Percentiles rank a stretch among this genome's conserved stretches.
phyloP scores from a whole-genome alignment of 2,888 invertebrate genomes.

The Chrysolina oricalcia region DNA sequence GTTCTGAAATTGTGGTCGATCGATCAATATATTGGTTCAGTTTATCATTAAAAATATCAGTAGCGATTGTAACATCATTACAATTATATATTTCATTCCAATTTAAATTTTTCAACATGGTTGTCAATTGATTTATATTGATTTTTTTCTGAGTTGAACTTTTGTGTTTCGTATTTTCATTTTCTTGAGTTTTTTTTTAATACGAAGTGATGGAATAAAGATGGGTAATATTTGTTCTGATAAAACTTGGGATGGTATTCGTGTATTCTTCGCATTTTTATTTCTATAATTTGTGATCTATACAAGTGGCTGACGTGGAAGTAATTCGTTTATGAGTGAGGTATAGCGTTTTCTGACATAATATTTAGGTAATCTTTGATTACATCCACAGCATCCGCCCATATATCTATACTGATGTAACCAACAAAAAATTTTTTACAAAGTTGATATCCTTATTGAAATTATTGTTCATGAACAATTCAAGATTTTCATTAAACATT shows the following conservation, averaged over 20 bases:
- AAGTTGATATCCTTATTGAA: not conserved
- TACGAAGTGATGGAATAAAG: no score
- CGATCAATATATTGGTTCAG: no score
- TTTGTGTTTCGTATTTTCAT: no score
- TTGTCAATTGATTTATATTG: no score
- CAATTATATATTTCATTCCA: no score
- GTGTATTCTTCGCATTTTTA: not conserved
- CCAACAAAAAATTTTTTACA: not conserved
- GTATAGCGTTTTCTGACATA: not conserved
- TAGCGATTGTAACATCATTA: no score
- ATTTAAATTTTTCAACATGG: no score
- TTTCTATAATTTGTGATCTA: not conserved
- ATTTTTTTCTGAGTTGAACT: no score
- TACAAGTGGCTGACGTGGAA: not conserved
- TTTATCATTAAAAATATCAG: no score
- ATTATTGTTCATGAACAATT: not conserved
- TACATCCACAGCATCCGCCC: not conserved
- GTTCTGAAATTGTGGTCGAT: no score
- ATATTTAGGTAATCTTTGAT: not conserved
- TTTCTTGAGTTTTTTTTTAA: no score
- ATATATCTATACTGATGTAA: not conserved
- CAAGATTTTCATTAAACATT: not conserved
- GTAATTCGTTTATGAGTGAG: not conserved
- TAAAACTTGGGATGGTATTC: not conserved
- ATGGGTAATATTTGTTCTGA: no score